These are phyloP conservation scores for Cyrtonyx montezumae DNA, from an alignment of 2,113 vertebrate species.

Conservation along the genomic window DNA sequence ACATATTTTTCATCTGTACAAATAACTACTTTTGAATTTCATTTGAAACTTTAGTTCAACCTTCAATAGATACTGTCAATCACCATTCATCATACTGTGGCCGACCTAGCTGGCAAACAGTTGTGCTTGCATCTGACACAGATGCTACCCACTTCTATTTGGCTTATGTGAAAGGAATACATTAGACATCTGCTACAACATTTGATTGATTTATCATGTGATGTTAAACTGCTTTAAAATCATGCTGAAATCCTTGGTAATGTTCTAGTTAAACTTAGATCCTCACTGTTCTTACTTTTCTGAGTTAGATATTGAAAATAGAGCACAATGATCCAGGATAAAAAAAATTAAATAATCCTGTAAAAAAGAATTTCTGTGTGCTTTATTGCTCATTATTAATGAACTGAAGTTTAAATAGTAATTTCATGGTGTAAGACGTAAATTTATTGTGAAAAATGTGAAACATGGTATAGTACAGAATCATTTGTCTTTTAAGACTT, in stretches of 20 bases:
- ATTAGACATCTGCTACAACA: slow-evolving; percentile 37
- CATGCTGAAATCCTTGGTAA: background rate
- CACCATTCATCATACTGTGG: background rate
- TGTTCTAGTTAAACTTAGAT: background rate
- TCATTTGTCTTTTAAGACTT: background rate
- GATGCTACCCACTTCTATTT: slow-evolving; percentile 11
- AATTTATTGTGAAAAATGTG: background rate
- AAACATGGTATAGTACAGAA: background rate
- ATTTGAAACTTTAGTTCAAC: background rate
- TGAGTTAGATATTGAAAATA: background rate
- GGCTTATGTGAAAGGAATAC: slow-evolving; percentile 19
- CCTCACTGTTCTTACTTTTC: background rate
- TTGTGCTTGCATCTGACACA: slow-evolving; percentile 3
- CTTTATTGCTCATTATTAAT: background rate
- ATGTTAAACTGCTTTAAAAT: slow-evolving; percentile 26
- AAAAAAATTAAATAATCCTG: background rate
- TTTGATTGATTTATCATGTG: slow-evolving; percentile 28
- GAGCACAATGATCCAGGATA: background rate
- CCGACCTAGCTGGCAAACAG: slow-evolving; percentile 1
- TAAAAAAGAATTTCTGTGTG: background rate
- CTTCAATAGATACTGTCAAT: slow-evolving; percentile 22
- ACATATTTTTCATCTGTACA: background rate
- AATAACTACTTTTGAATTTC: background rate
- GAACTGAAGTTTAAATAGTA: background rate
- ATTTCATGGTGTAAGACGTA: background rate